Evolutionary conservation across 1,140 invertebrate genomes (phyloP).

Genomic region (Cydia splendana): DNA sequence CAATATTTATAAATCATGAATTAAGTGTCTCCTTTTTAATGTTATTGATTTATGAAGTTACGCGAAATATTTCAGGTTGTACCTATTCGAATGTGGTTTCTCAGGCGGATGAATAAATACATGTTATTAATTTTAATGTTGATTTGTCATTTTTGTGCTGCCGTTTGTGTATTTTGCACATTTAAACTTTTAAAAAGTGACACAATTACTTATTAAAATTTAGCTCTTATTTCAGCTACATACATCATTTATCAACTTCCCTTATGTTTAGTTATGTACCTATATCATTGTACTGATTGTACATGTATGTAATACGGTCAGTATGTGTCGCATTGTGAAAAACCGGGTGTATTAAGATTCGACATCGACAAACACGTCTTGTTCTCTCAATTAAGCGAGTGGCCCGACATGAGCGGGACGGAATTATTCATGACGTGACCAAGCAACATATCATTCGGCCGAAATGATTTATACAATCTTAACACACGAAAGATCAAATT

Average conservation of each 20-base stretch:
- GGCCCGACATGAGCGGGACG: constrained; percentile 56
- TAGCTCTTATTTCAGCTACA: not conserved
- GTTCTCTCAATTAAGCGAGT: constrained; percentile 70
- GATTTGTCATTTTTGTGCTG: not conserved
- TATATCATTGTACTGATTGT: not conserved
- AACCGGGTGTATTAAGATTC: constrained; percentile 44
- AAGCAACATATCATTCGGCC: constrained; percentile 53
- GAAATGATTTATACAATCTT: constrained; percentile 17
- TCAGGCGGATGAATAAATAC: not conserved
- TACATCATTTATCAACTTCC: not conserved
- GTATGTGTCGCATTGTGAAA: constrained; percentile 22
- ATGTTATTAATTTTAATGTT: not conserved
- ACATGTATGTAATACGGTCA: not conserved
- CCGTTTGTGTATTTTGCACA: not conserved
- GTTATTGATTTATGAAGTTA: constrained; percentile 47
- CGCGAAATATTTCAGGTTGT: constrained; percentile 40
- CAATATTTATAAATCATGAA: constrained; percentile 64
- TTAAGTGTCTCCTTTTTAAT: constrained; percentile 69
- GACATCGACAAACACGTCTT: constrained; percentile 57
- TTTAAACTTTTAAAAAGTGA: not conserved
- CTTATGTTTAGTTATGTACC: too few species aligned
- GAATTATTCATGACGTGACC: constrained; percentile 68
- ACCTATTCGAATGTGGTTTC: constrained; percentile 10
- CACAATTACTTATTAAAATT: not conserved
- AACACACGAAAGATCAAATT: constrained; percentile 1